These are phyloP conservation scores for Forbesichthys papilliferus DNA, from an alignment of 2,113 vertebrate genomes.

Conservation along the genomic window DNA sequence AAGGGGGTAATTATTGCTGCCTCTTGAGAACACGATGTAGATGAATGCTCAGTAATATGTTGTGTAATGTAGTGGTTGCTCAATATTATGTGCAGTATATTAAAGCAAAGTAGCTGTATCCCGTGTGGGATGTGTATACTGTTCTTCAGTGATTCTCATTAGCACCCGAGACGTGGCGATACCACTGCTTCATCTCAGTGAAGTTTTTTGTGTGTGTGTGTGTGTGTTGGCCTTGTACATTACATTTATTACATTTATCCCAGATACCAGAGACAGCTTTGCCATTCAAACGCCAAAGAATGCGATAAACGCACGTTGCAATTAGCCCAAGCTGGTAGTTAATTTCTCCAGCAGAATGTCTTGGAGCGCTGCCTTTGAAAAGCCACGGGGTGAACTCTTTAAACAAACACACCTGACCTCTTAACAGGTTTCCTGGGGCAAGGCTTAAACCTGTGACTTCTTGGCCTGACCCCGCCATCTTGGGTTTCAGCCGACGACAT, in stretches of 20 bases:
- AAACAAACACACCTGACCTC: constrained; percentile 74
- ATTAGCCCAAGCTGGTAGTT: constrained; percentile 62
- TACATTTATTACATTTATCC: neutral
- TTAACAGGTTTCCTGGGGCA: constrained; percentile 59
- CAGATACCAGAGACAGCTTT: constrained; percentile 3
- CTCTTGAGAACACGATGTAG: too few relatives aligned
- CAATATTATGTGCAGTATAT: too few relatives aligned
- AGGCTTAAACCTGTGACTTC: constrained; percentile 70
- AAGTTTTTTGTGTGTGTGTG: neutral
- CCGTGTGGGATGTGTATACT: neutral
- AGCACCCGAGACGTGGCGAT: neutral
- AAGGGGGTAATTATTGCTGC: too few relatives aligned
- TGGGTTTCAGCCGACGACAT: constrained; percentile 34
- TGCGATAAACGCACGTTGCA: constrained; percentile 53
- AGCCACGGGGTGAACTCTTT: constrained; percentile 62
- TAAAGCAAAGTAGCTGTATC: neutral
- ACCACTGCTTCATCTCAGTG: neutral
- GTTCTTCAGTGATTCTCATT: constrained; percentile 1
- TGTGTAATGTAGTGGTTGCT: too few relatives aligned
- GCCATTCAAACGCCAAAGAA: constrained; percentile 30
- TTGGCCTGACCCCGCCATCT: constrained; percentile 52
- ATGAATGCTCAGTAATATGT: too few relatives aligned
- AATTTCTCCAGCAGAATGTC: constrained; percentile 62
- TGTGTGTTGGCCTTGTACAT: constrained; percentile 2
- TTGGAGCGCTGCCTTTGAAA: constrained; percentile 44